phyloP scores from a whole-genome alignment of 2,888 invertebrate species.

The Serrognathus titanus region DNA sequence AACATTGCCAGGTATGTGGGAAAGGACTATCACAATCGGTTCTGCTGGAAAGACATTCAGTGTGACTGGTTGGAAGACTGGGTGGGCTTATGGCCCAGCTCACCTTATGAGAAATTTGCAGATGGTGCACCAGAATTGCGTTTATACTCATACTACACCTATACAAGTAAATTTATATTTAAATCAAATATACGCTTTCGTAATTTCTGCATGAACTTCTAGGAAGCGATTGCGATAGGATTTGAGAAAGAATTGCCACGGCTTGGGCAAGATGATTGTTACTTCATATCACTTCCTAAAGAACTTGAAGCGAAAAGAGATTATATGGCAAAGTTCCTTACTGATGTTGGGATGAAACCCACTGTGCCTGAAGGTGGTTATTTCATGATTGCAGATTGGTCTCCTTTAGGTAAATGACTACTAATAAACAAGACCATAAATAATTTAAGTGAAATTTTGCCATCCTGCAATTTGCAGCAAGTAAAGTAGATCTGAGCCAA shows the following conservation, averaged over 20 bases:
- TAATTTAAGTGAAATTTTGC: not conserved
- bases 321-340: slow-evolving; percentile 69
- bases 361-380: slow-evolving; percentile 96
- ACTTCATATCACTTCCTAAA: slow-evolving; percentile 70
- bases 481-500: slow-evolving; percentile 64
- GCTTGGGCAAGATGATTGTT: slow-evolving; percentile 72
- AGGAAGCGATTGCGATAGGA: slow-evolving; percentile 89
- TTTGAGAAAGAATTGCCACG: slow-evolving; percentile 81
- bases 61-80: slow-evolving; percentile 95
- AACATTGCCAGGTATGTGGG: slow-evolving; percentile 95
- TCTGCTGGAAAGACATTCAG: slow-evolving; percentile 98
- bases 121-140: slow-evolving; percentile 90
- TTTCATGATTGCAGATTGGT: slow-evolving; percentile 95
- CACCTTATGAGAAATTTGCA: slow-evolving; percentile 76
- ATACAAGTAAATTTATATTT: slow-evolving; percentile 58
- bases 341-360: slow-evolving; percentile 82
- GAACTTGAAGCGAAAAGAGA: slow-evolving; percentile 79
- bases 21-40: slow-evolving; percentile 93
- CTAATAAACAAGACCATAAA: not conserved
- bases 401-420: slow-evolving; percentile 61
- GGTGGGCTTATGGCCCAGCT: slow-evolving; percentile 93
- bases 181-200: not conserved
- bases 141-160: slow-evolving; percentile 89
- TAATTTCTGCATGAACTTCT: slow-evolving; percentile 24
- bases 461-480: slow-evolving; percentile 46